A percentile compares a stretch with the other conserved stretches of the same genome.
These are phyloP conservation scores for Amorpha juglandis DNA, from an alignment of 2,888 invertebrate genomes.

Conservation along the genomic window DNA sequence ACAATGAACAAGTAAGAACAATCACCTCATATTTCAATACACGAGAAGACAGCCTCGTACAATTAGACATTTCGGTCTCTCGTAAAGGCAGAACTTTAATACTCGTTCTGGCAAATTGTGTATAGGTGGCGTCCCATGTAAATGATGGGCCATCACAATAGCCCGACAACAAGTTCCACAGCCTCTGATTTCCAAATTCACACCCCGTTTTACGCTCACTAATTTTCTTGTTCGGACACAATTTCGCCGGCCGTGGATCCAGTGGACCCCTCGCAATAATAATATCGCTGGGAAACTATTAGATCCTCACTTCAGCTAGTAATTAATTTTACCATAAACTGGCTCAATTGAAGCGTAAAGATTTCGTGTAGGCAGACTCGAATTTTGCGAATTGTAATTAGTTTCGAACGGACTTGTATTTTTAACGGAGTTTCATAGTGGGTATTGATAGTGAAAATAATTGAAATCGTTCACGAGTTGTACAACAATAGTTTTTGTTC, in stretches of 20 bases:
- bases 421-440: slow-evolving; percentile 33
- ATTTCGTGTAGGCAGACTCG: slow-evolving; percentile 77
- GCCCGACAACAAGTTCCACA: slow-evolving; percentile 69
- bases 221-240: slow-evolving; percentile 85
- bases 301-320: slow-evolving; percentile 79
- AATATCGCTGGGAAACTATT: slow-evolving; percentile 82
- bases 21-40: slow-evolving; percentile 34
- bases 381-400: slow-evolving; percentile 76
- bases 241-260: slow-evolving; percentile 61
- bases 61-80: slow-evolving; percentile 48
- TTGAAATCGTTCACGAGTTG: neutral
- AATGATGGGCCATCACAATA: slow-evolving; percentile 77
- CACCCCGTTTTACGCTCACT: slow-evolving; percentile 83
- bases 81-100: slow-evolving; percentile 59
- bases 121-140: slow-evolving; percentile 77
- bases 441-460: slow-evolving; percentile 6
- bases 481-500: no score
- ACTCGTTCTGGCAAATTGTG: slow-evolving; percentile 62
- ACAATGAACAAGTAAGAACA: slow-evolving; percentile 13
- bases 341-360: slow-evolving; percentile 82
- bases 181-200: slow-evolving; percentile 81
- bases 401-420: slow-evolving; percentile 67
- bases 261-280: slow-evolving; percentile 78
- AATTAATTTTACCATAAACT: slow-evolving; percentile 83
- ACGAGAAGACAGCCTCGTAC: slow-evolving; percentile 33